Percentiles rank a stretch among this genome's conserved stretches.
Evolutionary conservation across 2,113 vertebrate genomes (phyloP).

Genomic region (Conger conger): DNA sequence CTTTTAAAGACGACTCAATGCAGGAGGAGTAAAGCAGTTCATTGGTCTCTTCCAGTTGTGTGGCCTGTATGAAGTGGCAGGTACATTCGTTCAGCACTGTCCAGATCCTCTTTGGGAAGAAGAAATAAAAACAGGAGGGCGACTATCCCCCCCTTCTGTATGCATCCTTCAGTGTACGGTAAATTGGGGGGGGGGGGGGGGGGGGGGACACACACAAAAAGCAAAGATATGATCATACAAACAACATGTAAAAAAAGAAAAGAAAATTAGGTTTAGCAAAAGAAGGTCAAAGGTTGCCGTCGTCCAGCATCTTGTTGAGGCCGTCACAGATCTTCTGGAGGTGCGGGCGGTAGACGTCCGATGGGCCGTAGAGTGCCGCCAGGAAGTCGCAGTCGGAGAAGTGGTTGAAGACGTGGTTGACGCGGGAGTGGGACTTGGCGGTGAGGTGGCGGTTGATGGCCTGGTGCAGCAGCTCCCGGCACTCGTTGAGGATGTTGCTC

Average conservation of each 20-base stretch:
- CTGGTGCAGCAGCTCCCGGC: constrained; percentile 88
- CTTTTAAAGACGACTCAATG: not conserved
- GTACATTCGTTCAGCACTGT: constrained; percentile 54
- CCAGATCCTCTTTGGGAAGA: constrained; percentile 28
- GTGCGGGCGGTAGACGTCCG: constrained; percentile 83
- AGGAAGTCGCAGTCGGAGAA: constrained; percentile 90
- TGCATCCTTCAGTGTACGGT: constrained; percentile 45
- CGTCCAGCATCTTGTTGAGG: constrained; percentile 87
- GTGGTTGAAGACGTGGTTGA: constrained; percentile 92
- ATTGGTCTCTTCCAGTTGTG: not conserved
- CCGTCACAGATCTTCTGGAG: constrained; percentile 83
- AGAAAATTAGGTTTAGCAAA: constrained; percentile 25
- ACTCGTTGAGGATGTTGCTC: constrained; percentile 80
- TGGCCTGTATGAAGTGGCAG: not conserved
- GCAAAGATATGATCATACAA: constrained; percentile 22
- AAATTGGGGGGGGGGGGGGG: no score
- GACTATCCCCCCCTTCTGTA: constrained; percentile 45
- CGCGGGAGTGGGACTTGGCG: constrained; percentile 86
- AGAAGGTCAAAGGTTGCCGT: constrained; percentile 80
- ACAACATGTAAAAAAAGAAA: constrained; percentile 22
- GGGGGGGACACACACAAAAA: constrained; percentile 37
- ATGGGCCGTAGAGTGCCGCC: constrained; percentile 77
- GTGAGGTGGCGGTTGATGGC: constrained; percentile 87
- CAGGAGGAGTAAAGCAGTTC: not conserved
- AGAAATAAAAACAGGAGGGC: constrained; percentile 25